Conservation (phyloP, 2,797 vertebrate species). For the Naso thynnoides region DNA sequence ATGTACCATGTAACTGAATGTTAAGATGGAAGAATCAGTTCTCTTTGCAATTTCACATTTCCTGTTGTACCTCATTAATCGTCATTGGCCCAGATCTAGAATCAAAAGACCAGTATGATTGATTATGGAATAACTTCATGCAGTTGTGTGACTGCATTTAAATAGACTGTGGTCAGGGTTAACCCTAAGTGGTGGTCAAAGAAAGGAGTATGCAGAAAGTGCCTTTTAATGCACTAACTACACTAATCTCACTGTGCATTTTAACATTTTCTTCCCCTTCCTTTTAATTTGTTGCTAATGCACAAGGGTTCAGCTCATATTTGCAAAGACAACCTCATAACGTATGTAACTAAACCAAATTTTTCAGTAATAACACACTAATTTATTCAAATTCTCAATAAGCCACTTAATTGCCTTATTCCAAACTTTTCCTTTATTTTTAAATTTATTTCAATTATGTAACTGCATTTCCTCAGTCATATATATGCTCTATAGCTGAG, state of each 20-base stretch:
- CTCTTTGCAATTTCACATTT: constrained; percentile 34
- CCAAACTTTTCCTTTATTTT: constrained; percentile 7
- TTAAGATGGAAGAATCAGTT: constrained; percentile 27
- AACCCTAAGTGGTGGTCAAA: constrained; percentile 49
- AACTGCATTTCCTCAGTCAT: constrained; percentile 50
- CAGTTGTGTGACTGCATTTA: constrained; percentile 46
- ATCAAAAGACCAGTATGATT: constrained; percentile 47
- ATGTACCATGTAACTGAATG: constrained; percentile 38
- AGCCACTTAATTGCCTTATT: constrained; percentile 26
- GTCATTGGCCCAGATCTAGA: constrained; percentile 55
- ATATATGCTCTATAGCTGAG: constrained; percentile 33
- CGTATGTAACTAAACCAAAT: constrained; percentile 50
- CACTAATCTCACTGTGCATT: constrained; percentile 62
- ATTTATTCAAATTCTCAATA: constrained; percentile 30
- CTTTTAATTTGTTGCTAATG: constrained; percentile 30
- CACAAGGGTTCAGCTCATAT: constrained; percentile 19
- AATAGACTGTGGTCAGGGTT: too few species aligned
- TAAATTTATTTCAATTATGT: constrained; percentile 26
- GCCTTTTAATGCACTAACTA: constrained; percentile 70
- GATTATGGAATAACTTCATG: constrained; percentile 45
- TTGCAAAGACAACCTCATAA: constrained; percentile 16
- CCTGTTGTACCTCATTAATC: constrained; percentile 43
- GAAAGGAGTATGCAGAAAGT: constrained; percentile 56
- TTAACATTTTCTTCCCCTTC: constrained; percentile 23
- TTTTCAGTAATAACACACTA: constrained; percentile 37